Percentiles rank a stretch among this genome's conserved stretches.
phyloP scores from a whole-genome alignment of 1,140 invertebrate genomes.

The Leptestheria dahalacensis region DNA sequence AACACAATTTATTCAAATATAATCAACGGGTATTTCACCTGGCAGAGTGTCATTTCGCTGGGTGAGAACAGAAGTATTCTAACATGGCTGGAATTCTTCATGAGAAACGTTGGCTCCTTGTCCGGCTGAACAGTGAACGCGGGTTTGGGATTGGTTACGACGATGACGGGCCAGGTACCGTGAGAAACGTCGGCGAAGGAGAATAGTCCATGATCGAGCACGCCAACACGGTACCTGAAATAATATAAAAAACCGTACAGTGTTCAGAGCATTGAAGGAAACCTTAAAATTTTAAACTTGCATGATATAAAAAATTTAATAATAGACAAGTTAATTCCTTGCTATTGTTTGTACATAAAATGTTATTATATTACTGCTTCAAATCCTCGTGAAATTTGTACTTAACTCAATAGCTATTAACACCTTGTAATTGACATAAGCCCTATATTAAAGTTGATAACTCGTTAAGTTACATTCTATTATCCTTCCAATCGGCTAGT shows the following conservation, averaged over 20 bases:
- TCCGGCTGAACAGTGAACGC: slow-evolving; percentile 50
- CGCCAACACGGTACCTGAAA: slow-evolving; percentile 57
- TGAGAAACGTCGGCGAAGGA: slow-evolving; percentile 71
- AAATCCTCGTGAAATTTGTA: background rate
- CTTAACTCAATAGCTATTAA: background rate
- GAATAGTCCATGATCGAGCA: slow-evolving; percentile 75
- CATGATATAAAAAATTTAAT: no score
- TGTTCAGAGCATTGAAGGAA: no score
- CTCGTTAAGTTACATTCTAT: slow-evolving; percentile 64
- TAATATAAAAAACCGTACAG: no score
- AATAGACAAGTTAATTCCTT: no score
- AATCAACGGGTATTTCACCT: background rate
- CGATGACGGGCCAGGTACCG: slow-evolving; percentile 58
- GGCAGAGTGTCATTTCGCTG: background rate
- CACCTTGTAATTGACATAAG: slow-evolving; percentile 6
- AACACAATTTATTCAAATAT: background rate
- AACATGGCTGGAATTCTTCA: slow-evolving; percentile 59
- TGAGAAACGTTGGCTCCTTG: slow-evolving; percentile 52
- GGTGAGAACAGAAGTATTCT: slow-evolving; percentile 31
- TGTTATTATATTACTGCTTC: no score
- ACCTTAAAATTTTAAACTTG: no score
- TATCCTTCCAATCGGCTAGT: slow-evolving; percentile 86
- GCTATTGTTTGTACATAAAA: no score
- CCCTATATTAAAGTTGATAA: no score
- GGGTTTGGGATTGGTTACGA: slow-evolving; percentile 83